Base-by-base conservation (phyloP, 2,113 vertebrate species). In the Nyctibius bracteatus region DNA sequence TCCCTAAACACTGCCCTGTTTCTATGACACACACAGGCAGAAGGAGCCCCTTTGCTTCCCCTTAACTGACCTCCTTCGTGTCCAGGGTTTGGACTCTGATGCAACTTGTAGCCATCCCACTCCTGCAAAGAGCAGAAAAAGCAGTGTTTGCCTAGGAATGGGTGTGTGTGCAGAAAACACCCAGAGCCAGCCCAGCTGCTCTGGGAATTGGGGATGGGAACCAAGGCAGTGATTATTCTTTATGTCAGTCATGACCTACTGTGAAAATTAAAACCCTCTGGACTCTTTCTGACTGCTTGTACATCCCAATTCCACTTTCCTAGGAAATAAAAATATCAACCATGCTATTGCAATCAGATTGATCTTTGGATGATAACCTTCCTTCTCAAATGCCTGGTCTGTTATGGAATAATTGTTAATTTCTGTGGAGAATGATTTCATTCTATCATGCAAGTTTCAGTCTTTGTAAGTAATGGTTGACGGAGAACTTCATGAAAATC, bases 321-420 rank as follows among this genome's bases (percentile, higher is more conserved):
- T 5, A 39, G 27, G 52, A 85, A 79, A 70, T 0, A 73, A 30
- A 88, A 81, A 19, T 58, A 78, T 31, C 41, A 61, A 43, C 30
- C 0, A 0, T 63, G 30, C 14, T 23, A 37, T 33, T 66, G 37
- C 16, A 43, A 47, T 57, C 23, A 22, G 52, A 57, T 51, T 71
- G 25, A 35, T 75, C 37, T 78, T 63, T 1, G 3, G 15, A 54
- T 75, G 5, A 61, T 28, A 52, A 41, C 24, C 18, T 68, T 57
- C 30, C 52, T 72, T 81, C 47, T 37, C 31, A 81, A 91, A 81
- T 23, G 5, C 17, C 54, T 0, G 0, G 19, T 61, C 19, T 1
- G 0, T 62, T 59, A 51, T 27, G 57, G 30, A 82, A 74, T 39
- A 57, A 14, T 65, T 68, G 10, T 43, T 62, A 14, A 82, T 55